Base-by-base conservation (phyloP, 2,888 invertebrate genomes). In the Pollenia angustigena region DNA sequence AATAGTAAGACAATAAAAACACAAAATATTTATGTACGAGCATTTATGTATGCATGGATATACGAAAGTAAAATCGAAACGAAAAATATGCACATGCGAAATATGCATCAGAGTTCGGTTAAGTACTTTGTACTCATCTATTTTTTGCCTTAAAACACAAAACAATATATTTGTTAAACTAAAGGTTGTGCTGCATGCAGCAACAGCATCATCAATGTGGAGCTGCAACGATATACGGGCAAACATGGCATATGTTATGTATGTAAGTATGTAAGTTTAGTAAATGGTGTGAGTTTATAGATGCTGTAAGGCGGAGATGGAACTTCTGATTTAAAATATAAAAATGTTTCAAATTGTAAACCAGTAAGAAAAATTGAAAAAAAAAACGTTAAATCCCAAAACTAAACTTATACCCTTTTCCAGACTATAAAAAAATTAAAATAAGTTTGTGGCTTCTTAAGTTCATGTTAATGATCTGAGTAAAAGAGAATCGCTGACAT, bases 131-230 rank as follows among this genome's bases (percentile, higher is more conserved):
- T 74, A 42, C 16, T 68, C 23, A n/a, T 60, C 46, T 54, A 8
- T 10, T 16, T 66, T 71, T 58, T 56, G 81, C 78, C 54, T 66
- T 50, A 48, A 74, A 85, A 76, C 76, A 71, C 68, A 78, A 68
- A 80, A 80, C 74, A 79, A 60, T 85, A 58, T 56, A 72, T 81
- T 66, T 72, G 56, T 58, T 54, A 64, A 76, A 64, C 66, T 52
- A 85, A 75, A 66, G 44, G 44, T 48, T 58, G 18, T 50, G 58
- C 48, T 52, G 58, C 16, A 68, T 69, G 50, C 56, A 68, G 42
- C 42, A 56, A 12, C 62, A 23, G 69, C 48, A 66, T 32, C 48
- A 50, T 66, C 62, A 18, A 6, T 32, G 32, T 1, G 32, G 6
- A 32, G 32, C 4, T 32, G 32, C 4, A 42, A 44, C 18, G 9